Evolutionary conservation across 2,797 vertebrate genomes (phyloP).

Genomic region (Myotis findleyi): DNA sequence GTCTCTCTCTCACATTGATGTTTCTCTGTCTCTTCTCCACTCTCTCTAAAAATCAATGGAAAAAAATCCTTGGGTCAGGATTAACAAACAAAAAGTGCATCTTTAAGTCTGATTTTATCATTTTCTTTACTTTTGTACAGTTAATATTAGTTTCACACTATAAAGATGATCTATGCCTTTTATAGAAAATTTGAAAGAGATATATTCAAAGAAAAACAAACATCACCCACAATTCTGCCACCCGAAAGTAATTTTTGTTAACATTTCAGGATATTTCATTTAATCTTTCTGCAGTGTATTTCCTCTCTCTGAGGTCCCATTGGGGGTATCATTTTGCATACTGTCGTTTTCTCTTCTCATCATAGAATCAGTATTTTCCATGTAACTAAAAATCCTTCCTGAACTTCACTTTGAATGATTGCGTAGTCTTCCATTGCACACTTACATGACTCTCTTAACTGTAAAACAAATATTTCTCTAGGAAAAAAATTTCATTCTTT

Average conservation of each 20-base stretch:
- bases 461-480: background rate
- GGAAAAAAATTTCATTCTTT: background rate
- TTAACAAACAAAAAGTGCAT: too few relatives aligned
- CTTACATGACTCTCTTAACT: background rate
- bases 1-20: too few relatives aligned
- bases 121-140: background rate
- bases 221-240: background rate
- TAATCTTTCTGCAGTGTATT: background rate
- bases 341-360: background rate
- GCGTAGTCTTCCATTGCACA: background rate
- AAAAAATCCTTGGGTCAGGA: too few relatives aligned
- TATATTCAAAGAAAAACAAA: background rate
- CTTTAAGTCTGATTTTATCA: background rate
- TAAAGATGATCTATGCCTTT: background rate
- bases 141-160: background rate
- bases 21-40: too few relatives aligned
- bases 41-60: too few relatives aligned
- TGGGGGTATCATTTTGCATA: background rate
- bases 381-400: background rate
- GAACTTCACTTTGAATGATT: background rate
- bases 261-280: background rate
- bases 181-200: slow-evolving; percentile 19
- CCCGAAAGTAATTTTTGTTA: slow-evolving; percentile 3
- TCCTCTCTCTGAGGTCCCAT: background rate
- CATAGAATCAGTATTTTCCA: background rate